Conservation (phyloP, 1,140 invertebrate species). For the Triops cancriformis region DNA sequence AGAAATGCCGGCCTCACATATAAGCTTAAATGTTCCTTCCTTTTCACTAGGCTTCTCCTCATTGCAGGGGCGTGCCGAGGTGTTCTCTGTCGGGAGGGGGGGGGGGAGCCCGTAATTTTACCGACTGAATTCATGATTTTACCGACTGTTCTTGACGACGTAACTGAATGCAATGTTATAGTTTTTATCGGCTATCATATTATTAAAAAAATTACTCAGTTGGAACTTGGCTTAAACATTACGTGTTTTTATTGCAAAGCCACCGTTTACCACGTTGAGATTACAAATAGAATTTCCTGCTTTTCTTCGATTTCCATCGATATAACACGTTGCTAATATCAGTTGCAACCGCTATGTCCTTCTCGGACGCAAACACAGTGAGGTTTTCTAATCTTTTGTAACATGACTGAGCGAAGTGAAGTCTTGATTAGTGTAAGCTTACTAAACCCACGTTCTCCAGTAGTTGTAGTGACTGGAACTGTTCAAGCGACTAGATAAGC, state of each 20-base stretch:
- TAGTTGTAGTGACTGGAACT: background rate
- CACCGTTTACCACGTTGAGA: background rate
- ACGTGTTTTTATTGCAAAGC: no score
- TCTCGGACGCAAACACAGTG: background rate
- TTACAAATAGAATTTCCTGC: background rate
- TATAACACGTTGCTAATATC: background rate
- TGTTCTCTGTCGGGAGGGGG: background rate
- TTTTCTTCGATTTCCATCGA: background rate
- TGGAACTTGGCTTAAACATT: no score
- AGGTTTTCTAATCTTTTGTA: constrained; percentile 15
- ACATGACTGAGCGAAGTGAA: constrained; percentile 4
- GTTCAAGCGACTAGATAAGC: background rate
- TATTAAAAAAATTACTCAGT: no score
- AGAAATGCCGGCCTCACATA: no score
- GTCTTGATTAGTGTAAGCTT: constrained; percentile 16
- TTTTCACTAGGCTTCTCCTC: no score
- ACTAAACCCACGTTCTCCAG: no score
- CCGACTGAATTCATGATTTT: background rate
- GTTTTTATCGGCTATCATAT: no score
- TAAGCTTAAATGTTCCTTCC: no score
- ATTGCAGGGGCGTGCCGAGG: background rate
- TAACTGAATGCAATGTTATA: no score
- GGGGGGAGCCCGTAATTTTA: background rate
- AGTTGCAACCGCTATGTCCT: background rate
- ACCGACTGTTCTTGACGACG: no score